These are phyloP conservation scores for Popillia japonica DNA, from an alignment of 1,140 invertebrate species.

Conservation along the genomic window DNA sequence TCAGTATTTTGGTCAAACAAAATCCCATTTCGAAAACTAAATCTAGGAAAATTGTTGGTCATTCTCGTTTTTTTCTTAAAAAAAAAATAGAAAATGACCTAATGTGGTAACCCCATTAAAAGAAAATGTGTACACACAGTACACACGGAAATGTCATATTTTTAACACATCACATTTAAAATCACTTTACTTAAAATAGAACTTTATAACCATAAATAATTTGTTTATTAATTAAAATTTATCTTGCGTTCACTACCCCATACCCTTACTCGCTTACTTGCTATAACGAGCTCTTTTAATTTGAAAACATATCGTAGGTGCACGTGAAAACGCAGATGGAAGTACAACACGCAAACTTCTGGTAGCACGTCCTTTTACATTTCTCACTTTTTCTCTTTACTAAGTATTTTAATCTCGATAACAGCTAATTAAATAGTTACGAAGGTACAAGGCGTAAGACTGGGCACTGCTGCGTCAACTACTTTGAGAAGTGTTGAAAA, in stretches of 20 bases:
- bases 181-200: no score
- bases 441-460: neutral
- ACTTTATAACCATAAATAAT: neutral
- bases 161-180: no score
- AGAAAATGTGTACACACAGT: no score
- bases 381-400: neutral
- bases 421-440: slow-evolving; percentile 13
- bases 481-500: slow-evolving; percentile 1
- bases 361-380: neutral
- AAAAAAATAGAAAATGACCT: no score
- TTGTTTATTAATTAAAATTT: neutral
- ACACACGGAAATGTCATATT: no score
- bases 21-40: no score
- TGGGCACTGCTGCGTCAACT: neutral
- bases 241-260: neutral
- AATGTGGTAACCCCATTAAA: no score
- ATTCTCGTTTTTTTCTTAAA: no score
- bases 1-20: no score
- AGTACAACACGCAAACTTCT: neutral
- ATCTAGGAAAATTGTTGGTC: no score
- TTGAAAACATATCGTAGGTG: neutral
- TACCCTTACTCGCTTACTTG: neutral
- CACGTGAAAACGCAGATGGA: neutral
- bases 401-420: neutral
- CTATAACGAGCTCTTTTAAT: neutral